Conservation (phyloP, 2,797 vertebrate genomes). For the Nyctalus aviator region DNA sequence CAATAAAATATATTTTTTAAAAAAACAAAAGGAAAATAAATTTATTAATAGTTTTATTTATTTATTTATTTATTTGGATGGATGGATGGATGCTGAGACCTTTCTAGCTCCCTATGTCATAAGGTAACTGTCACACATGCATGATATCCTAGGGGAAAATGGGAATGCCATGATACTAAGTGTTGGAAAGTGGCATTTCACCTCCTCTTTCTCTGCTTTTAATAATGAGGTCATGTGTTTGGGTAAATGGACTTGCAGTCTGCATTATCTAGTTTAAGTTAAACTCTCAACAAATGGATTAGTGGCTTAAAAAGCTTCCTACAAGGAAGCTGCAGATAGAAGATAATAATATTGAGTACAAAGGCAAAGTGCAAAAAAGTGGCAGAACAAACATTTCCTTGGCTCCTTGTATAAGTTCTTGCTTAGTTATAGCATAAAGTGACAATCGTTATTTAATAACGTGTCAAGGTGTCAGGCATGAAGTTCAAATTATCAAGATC, state of each 20-base stretch:
- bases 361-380: not conserved
- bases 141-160: not conserved
- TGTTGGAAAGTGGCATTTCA: no score
- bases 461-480: not conserved
- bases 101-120: not conserved
- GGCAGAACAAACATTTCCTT: not conserved
- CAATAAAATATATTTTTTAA: no score
- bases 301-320: not conserved
- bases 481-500: not conserved
- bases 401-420: not conserved
- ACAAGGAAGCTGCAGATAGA: not conserved
- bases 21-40: not conserved
- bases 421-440: not conserved
- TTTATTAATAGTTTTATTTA: not conserved
- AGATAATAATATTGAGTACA: not conserved
- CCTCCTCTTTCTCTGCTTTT: not conserved
- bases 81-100: not conserved
- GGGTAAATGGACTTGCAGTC: not conserved
- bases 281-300: not conserved
- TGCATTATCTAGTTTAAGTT: not conserved
- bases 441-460: not conserved
- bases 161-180: rapidly evolving
- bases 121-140: not conserved
- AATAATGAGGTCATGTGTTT: not conserved
- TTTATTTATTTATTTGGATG: not conserved